Conservation (phyloP, 2,113 vertebrate species). For the Etheostoma cragini region DNA sequence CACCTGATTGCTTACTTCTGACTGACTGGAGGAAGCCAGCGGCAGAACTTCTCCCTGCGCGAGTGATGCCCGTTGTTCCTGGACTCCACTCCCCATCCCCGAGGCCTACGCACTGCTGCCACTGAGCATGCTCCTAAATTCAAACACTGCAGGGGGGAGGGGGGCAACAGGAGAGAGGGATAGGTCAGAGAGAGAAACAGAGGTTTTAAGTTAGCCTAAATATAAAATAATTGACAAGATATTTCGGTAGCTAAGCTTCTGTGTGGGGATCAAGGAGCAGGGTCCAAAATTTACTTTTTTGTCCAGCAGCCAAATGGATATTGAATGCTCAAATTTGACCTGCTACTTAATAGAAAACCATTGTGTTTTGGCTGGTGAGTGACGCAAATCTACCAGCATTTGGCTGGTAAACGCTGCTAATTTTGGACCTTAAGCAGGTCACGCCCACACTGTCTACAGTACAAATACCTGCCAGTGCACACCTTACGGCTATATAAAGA, state of each 20-base stretch:
- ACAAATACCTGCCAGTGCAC: not conserved
- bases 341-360: too few species aligned
- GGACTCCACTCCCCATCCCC: conserved; percentile 94
- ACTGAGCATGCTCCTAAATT: conserved; percentile 60
- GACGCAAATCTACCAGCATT: too few species aligned
- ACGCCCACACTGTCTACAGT: not conserved
- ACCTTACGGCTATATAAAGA: conserved; percentile 33
- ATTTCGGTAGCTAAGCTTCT: not conserved
- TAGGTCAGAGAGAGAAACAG: not conserved
- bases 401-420: too few species aligned
- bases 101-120: conserved; percentile 49
- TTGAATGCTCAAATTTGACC: too few species aligned
- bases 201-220: conserved; percentile 23
- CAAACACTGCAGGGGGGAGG: conserved; percentile 36
- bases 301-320: too few species aligned
- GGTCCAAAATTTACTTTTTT: too few species aligned
- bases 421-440: not conserved
- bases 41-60: conserved; percentile 84
- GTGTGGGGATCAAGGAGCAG: not conserved
- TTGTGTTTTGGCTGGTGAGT: too few species aligned
- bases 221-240: conserved; percentile 19
- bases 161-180: conserved; percentile 5
- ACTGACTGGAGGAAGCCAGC: conserved; percentile 69
- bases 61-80: conserved; percentile 84
- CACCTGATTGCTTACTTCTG: conserved; percentile 65